Evolutionary conservation across 2,797 vertebrate species (phyloP).

Genomic region (Sciurus carolinensis): DNA sequence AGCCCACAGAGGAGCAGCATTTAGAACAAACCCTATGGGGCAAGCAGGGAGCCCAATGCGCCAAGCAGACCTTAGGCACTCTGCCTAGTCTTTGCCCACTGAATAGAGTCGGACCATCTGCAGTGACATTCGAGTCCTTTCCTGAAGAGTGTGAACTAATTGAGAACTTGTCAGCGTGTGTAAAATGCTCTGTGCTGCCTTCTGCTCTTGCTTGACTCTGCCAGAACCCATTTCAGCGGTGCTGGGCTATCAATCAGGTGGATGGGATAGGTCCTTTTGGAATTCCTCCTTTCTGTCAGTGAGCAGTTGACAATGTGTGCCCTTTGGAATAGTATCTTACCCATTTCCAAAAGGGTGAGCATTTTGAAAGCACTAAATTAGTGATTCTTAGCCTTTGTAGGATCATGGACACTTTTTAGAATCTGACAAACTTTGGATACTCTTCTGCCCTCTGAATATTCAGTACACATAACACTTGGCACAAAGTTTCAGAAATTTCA

Average conservation of each 20-base stretch:
- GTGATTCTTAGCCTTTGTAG: neutral
- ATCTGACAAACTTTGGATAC: neutral
- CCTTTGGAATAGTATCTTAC: conserved; percentile 22
- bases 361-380: conserved; percentile 29
- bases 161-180: conserved; percentile 61
- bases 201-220: conserved; percentile 59
- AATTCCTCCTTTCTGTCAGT: conserved; percentile 20
- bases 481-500: neutral
- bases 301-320: neutral
- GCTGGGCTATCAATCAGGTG: neutral
- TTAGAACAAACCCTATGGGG: neutral
- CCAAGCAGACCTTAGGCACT: conserved; percentile 12
- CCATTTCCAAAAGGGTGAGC: neutral
- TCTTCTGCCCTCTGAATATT: neutral
- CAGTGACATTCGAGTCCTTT: conserved; percentile 60
- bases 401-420: neutral
- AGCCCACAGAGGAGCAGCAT: neutral
- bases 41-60: neutral
- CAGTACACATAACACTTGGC: neutral
- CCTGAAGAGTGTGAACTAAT: conserved; percentile 72
- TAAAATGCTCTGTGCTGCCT: conserved; percentile 62
- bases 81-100: conserved; percentile 65
- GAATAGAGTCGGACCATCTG: conserved; percentile 63
- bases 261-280: neutral
- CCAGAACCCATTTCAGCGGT: neutral